Evolutionary conservation across 2,797 vertebrate genomes (phyloP), one percentile per base, ranked within the genome.

Genomic region (Amphiprion clarkii): DNA sequence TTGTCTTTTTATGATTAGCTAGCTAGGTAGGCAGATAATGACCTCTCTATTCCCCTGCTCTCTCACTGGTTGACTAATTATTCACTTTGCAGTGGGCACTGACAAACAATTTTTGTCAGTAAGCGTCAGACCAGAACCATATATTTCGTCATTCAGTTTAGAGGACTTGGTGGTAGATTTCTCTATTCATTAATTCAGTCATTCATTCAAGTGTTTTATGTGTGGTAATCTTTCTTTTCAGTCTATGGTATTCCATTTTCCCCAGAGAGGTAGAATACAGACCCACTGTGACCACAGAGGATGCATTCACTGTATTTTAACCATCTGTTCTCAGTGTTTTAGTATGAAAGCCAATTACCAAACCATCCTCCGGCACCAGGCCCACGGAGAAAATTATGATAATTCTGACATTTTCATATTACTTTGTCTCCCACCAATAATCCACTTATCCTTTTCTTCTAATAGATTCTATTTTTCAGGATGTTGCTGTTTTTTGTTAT

Each of bases 401-500:
- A 82, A 83, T 79, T 82, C 58, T 73, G 62, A 72, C 9, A 75
- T 81, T 84, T 81, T 81, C 58, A 72, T 74, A 55, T 83, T 66
- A 44, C 21, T 79, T 88, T 74, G 54, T 86, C 31, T 79, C 29
- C 53, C 59, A 60, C 54, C 68, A 79, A 65, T 76, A 78, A 82
- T 84, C 67, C 70, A 61, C 66, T 76, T 61, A 74, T 79, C 74
- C 51, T 27, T 60, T 67, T 46, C 16, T 60, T 82, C 59, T 75
- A 69, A 81, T 52, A 79, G n/a, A 76, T 89, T 67, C 67, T 72
- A 60, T 80, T 86, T 87, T 85, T 65, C 60, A 73, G 65, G 55
- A 82, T 81, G 80, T 74, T 70, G 17, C 72, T 64, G 39, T 49
- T 79, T 46, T 46, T 88, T 82, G 76, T 87, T 76, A 76, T 89